Evolutionary conservation across 2,888 invertebrate species (phyloP).

Genomic region (Eulithis prunata): DNA sequence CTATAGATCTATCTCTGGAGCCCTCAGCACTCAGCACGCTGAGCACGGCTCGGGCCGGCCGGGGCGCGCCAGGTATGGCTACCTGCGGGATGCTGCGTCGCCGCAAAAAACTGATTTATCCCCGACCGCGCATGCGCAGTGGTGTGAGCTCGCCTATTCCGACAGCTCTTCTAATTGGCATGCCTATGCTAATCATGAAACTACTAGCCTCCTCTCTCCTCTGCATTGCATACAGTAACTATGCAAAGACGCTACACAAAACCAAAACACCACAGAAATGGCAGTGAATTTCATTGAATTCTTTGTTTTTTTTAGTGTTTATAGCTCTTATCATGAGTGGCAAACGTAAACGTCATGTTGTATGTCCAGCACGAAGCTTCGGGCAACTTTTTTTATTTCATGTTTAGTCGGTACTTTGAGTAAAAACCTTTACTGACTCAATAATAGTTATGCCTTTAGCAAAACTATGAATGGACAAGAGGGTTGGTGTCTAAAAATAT

Average conservation of each 20-base stretch:
- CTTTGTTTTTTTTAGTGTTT: too few relatives aligned
- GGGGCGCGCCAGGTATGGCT: slow-evolving; percentile 4
- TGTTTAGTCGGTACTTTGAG: too few relatives aligned
- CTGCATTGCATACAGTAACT: slow-evolving; percentile 7
- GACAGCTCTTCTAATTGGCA: slow-evolving; percentile 31
- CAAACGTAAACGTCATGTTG: too few relatives aligned
- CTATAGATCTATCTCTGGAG: neutral
- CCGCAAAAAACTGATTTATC: slow-evolving; percentile 23
- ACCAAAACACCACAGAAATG: neutral
- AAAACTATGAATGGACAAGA: slow-evolving; percentile 24
- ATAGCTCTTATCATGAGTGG: too few relatives aligned
- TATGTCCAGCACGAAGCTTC: too few relatives aligned
- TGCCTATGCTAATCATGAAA: slow-evolving; percentile 23
- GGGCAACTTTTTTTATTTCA: too few relatives aligned
- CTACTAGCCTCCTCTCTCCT: neutral
- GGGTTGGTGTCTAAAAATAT: slow-evolving; percentile 13
- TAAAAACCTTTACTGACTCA: neutral
- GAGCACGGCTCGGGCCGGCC: neutral
- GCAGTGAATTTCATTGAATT: too few relatives aligned
- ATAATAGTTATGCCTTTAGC: neutral
- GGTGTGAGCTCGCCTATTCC: slow-evolving; percentile 12
- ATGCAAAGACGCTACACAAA: neutral
- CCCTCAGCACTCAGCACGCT: neutral
- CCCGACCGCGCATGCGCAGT: slow-evolving; percentile 12
- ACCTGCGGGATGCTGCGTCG: slow-evolving; percentile 12